Evolutionary conservation across 2,113 vertebrate species (phyloP), one percentile per base, ranked within the genome.

Genomic region (Ictidomys tridecemlineatus): DNA sequence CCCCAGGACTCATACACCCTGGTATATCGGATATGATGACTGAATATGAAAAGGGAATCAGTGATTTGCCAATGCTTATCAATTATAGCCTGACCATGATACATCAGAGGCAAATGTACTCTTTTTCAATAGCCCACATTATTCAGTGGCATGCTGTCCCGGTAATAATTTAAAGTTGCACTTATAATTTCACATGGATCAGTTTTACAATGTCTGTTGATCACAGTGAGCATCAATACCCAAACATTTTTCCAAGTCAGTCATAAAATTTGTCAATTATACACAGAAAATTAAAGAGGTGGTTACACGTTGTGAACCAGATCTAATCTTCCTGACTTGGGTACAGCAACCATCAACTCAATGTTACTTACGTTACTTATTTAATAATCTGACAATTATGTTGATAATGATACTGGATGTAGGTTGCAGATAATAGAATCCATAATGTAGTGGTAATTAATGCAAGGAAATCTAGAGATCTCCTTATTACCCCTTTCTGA

Each of bases 221-320:
- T 84, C 6, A 63, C 34, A 24, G 14, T 32, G 26, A 94, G 26
- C 4, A 1, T 85, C 93, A 76, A 63, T 76, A 87, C 2, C 28
- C 67, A 92, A 96, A 93, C 53, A 56, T 77, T 67, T 93, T 51
- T 85, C 42, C 32, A 76, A 16, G 7, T 79, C 37, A 45, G 51
- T 82, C 28, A 7, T 70, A 77, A 85, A 94, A 88, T 24, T 51
- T 32, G 34, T 53, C 69, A 69, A 7, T 22, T 26, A 86, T 7
- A 4, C 9, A 67, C 37, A 88, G 24, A 85, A 78, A 88, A 85
- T 39, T 24, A 51, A 77, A 73, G 17, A 93, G 37, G 58, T 73
- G 28, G 6, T 51, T 92, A 30, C n/a, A 82, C 37, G 16, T 58
- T 67, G 37, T 86, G 65, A 85, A 70, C 67, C 13, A 51, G 16